Evolutionary conservation across 2,888 invertebrate species (phyloP).

Genomic region (Agrotis segetum): DNA sequence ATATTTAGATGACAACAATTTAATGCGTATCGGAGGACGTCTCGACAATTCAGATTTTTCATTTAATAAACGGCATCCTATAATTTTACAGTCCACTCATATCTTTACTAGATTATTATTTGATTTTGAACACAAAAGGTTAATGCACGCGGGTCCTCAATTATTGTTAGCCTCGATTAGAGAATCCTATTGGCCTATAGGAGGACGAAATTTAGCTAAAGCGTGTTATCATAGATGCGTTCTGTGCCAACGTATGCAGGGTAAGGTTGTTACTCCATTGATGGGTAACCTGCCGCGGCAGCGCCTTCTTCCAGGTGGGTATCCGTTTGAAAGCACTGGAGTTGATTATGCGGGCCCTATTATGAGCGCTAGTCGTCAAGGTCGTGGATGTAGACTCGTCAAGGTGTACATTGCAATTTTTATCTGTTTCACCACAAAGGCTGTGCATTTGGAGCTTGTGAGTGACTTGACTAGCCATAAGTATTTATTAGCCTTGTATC

Average conservation of each 20-base stretch:
- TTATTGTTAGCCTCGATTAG: slow-evolving; percentile 12
- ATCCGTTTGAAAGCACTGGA: neutral
- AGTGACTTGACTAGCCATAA: neutral
- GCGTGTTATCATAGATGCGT: slow-evolving; percentile 2
- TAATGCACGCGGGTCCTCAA: slow-evolving; percentile 56
- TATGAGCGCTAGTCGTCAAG: no score
- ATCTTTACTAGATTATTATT: slow-evolving; percentile 38
- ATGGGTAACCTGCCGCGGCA: neutral
- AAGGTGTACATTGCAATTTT: no score
- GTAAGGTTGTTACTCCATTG: neutral
- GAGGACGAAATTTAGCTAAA: slow-evolving; percentile 42
- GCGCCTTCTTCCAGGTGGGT: neutral
- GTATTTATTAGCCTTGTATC: neutral
- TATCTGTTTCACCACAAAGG: neutral
- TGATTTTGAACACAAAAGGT: slow-evolving; percentile 44
- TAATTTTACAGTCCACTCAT: slow-evolving; percentile 6
- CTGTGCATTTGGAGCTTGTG: neutral
- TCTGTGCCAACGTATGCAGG: neutral
- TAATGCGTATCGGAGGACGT: slow-evolving; percentile 10
- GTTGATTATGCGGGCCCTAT: no score
- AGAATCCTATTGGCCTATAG: slow-evolving; percentile 59
- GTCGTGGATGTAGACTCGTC: no score
- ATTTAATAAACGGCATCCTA: neutral
- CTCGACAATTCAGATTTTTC: neutral
- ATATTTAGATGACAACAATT: neutral